Percentiles rank a stretch among this genome's conserved stretches.
phyloP scores from a whole-genome alignment of 2,797 vertebrate genomes.

The Hippopotamyrus pictus region DNA sequence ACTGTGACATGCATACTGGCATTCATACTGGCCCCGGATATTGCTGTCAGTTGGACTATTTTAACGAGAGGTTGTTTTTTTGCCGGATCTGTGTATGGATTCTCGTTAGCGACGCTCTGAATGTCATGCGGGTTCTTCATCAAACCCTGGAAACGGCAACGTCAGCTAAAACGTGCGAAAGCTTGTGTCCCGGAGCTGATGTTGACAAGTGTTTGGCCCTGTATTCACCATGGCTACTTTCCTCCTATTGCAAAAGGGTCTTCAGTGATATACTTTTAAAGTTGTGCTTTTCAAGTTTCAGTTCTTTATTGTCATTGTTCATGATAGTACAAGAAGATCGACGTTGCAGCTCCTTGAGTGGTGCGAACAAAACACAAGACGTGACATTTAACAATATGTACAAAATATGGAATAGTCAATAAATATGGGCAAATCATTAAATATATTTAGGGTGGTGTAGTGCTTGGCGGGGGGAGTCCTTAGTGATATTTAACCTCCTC shows the following conservation, averaged over 20 bases:
- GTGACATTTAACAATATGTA: neutral
- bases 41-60: neutral
- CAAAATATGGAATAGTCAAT: neutral
- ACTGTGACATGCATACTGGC: neutral
- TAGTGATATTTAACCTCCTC: neutral
- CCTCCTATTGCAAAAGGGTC: neutral
- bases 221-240: neutral
- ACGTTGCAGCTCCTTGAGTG: neutral
- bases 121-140: neutral
- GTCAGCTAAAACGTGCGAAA: neutral
- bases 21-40: neutral
- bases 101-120: neutral
- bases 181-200: neutral
- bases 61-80: neutral
- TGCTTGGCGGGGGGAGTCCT: neutral
- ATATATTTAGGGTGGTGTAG: neutral
- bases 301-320: neutral
- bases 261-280: neutral
- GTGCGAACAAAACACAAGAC: neutral
- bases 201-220: neutral
- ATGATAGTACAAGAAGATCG: neutral
- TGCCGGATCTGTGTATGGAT: neutral
- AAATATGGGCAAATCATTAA: neutral
- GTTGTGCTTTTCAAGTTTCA: neutral
- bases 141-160: neutral